Conservation (phyloP, 2,113 vertebrate genomes). For the Meleagris gallopavo region DNA sequence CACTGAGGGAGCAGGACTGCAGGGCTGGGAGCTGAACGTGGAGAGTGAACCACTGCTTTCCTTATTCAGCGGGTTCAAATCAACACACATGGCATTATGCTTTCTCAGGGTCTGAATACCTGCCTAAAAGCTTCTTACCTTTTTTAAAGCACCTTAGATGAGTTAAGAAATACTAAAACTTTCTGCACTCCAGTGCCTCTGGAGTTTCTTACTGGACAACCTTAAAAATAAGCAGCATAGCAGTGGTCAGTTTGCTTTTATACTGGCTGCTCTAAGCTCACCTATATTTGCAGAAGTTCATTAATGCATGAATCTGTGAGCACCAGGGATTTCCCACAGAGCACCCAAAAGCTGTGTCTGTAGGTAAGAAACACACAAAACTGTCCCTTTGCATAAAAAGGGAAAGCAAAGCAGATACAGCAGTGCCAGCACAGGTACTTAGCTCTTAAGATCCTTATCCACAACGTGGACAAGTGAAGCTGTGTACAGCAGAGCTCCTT, state of each 20-base stretch:
- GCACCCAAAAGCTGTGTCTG: not conserved
- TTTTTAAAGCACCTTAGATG: not conserved
- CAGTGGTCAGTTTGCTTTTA: not conserved
- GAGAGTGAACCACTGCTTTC: not conserved
- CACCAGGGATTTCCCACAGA: not conserved
- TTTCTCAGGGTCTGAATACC: not conserved
- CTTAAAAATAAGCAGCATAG: not conserved
- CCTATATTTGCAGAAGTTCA: not conserved
- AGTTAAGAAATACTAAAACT: not conserved
- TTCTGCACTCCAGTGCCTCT: not conserved
- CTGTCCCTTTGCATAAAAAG: not conserved
- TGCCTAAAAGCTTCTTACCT: not conserved
- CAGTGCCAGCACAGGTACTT: not conserved
- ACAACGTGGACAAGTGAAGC: rapidly evolving
- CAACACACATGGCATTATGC: not conserved
- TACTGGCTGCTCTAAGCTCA: not conserved
- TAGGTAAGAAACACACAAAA: not conserved
- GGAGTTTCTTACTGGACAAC: not conserved
- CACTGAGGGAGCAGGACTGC: not conserved
- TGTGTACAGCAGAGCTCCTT: not conserved
- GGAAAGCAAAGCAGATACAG: not conserved
- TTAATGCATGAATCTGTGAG: not conserved
- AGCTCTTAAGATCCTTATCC: not conserved
- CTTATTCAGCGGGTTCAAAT: not conserved
- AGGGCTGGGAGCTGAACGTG: not conserved